Evolutionary conservation across 2,113 vertebrate genomes (phyloP).

Genomic region (Elaphurus davidianus): DNA sequence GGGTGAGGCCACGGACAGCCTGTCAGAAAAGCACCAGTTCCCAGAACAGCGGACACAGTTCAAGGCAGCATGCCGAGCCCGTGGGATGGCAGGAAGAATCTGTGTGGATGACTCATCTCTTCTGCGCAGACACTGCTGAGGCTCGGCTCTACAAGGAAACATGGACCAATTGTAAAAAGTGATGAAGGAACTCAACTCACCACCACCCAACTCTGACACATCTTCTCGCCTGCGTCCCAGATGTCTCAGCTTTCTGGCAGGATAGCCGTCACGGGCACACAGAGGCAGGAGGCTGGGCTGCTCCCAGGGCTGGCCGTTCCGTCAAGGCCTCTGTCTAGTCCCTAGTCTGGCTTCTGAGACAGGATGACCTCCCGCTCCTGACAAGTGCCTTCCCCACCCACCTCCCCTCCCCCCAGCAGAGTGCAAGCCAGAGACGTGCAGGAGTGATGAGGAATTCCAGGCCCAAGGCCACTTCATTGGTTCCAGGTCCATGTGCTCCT

Average conservation of each 20-base stretch:
- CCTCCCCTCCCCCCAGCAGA: accelerated
- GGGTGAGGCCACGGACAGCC: neutral
- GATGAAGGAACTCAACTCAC: neutral
- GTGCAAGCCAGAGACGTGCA: accelerated
- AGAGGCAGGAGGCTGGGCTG: neutral
- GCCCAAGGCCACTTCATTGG: accelerated
- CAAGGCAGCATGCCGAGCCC: neutral
- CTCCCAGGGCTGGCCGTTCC: accelerated
- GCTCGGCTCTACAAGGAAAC: neutral
- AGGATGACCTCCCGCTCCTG: accelerated
- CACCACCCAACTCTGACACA: neutral
- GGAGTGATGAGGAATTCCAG: neutral
- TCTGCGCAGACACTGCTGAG: neutral
- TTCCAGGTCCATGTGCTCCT: neutral
- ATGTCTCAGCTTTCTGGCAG: neutral
- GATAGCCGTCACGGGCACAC: accelerated
- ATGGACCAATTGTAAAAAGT: neutral
- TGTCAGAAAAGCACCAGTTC: neutral
- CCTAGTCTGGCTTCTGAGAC: too few species aligned
- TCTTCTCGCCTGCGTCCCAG: neutral
- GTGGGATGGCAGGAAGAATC: neutral
- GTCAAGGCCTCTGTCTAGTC: neutral
- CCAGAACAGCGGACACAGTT: neutral
- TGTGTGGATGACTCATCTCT: neutral
- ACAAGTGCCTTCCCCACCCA: neutral